Evolutionary conservation across 2,113 vertebrate genomes (phyloP).

Genomic region (Rhinoptilus africanus): DNA sequence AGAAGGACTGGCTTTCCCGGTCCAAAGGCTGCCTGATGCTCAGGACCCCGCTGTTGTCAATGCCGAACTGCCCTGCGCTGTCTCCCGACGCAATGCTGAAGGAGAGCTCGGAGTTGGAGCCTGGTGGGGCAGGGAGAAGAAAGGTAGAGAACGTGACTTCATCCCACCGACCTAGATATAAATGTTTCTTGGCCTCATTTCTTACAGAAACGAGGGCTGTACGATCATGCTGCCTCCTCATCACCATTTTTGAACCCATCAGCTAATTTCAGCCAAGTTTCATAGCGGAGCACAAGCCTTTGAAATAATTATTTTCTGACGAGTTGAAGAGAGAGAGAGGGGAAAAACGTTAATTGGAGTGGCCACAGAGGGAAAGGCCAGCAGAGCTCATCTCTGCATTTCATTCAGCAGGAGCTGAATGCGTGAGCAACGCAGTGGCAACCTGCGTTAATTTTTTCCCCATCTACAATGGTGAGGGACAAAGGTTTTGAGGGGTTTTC

Average conservation of each 20-base stretch:
- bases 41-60: constrained; percentile 78
- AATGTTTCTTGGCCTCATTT: not conserved
- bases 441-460: not conserved
- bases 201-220: not conserved
- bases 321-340: not conserved
- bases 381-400: not conserved
- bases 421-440: rapidly evolving
- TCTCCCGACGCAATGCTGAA: constrained; percentile 90
- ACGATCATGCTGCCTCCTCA: rapidly evolving
- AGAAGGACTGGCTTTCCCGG: constrained; percentile 93
- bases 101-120: constrained; percentile 83
- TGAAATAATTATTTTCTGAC: not conserved
- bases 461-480: not conserved
- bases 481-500: not conserved
- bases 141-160: not conserved
- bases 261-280: not conserved
- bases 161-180: not conserved
- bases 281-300: not conserved
- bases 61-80: constrained; percentile 81
- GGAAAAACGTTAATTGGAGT: not conserved
- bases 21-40: constrained; percentile 83
- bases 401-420: not conserved
- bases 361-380: rapidly evolving
- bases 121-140: constrained; percentile 61
- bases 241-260: not conserved